Conservation (phyloP, 30 jellyfish, hydroid and myxozoan genomes). For the Morbakka virulenta region DNA sequence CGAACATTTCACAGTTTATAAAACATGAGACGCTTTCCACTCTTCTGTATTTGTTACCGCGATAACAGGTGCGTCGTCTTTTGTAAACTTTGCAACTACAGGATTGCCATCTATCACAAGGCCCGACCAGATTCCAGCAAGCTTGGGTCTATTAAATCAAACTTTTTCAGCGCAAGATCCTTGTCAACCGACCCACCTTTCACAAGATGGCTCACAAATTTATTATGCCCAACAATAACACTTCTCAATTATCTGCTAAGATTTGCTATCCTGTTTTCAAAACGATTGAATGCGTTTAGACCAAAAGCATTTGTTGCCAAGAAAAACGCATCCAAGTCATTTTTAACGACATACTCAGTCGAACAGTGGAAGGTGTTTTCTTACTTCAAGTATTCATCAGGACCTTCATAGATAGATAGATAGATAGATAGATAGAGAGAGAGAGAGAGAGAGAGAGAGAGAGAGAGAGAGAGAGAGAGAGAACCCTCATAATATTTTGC, state of each 20-base stretch:
- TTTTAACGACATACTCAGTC: background rate
- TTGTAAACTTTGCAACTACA: background rate
- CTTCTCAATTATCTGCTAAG: background rate
- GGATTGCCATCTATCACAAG: background rate
- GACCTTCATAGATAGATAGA: background rate
- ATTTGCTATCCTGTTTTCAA: background rate
- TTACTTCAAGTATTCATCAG: background rate
- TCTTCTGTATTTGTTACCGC: background rate
- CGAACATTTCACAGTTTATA: background rate
- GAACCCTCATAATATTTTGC: too few relatives aligned
- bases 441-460: too few relatives aligned
- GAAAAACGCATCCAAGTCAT: background rate
- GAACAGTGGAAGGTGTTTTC: background rate
- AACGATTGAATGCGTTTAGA: background rate
- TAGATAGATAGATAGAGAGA: too few relatives aligned
- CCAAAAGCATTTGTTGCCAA: background rate
- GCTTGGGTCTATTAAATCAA: too few relatives aligned
- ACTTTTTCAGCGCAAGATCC: background rate
- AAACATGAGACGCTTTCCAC: background rate
- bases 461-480: too few relatives aligned
- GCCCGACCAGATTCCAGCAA: background rate
- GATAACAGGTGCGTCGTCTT: background rate
- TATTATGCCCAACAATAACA: background rate
- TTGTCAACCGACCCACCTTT: background rate
- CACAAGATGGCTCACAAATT: background rate